A percentile compares a stretch with the other conserved stretches of the same genome.
Conservation (phyloP, 2,888 invertebrate species). For the Drosophila lacicola region DNA sequence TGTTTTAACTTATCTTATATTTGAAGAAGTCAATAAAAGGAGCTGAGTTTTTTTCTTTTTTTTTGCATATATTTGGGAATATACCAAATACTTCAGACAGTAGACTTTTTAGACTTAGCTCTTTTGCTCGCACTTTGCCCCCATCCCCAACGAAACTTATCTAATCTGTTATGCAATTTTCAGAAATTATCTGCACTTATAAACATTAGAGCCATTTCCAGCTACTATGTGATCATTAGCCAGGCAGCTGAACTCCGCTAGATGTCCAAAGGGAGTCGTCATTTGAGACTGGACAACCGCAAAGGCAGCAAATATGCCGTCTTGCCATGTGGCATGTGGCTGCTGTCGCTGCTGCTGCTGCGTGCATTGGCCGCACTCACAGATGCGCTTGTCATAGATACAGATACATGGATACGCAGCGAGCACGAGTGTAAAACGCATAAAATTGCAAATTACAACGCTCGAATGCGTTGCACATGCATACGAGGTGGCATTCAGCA, state of each 20-base stretch:
- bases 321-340: slow-evolving; percentile 50
- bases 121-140: neutral
- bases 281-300: slow-evolving; percentile 50
- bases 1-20: too few relatives aligned
- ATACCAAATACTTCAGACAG: too few relatives aligned
- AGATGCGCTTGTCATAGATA: slow-evolving; percentile 35
- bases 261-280: slow-evolving; percentile 29
- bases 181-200: slow-evolving; percentile 8
- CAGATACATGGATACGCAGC: slow-evolving; percentile 22
- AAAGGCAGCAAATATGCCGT: slow-evolving; percentile 50
- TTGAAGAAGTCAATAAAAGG: too few relatives aligned
- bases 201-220: slow-evolving; percentile 19
- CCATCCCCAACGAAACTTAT: neutral
- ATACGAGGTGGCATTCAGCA: slow-evolving; percentile 54
- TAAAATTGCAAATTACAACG: slow-evolving; percentile 74
- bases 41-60: too few relatives aligned
- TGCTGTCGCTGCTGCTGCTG: slow-evolving; percentile 29
- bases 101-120: neutral
- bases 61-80: too few relatives aligned
- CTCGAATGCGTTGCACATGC: slow-evolving; percentile 63
- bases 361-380: slow-evolving; percentile 40
- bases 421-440: slow-evolving; percentile 68
- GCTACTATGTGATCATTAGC: slow-evolving; percentile 17
- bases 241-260: slow-evolving; percentile 24
- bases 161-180: slow-evolving; percentile 22